Base-by-base conservation (phyloP, 2,797 vertebrate species). In the Rachycentron canadum region DNA sequence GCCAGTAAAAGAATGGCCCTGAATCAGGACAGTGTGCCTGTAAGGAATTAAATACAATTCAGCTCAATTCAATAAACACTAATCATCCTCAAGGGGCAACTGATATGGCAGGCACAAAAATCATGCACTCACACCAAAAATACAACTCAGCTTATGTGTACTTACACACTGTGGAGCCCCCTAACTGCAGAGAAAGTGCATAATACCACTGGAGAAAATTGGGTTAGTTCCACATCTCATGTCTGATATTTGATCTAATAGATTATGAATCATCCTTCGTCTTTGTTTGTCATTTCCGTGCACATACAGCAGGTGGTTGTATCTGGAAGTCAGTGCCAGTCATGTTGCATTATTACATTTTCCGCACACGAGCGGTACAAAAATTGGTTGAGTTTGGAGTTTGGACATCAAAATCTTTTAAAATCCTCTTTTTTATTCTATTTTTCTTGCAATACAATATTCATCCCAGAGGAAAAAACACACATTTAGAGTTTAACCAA, bases 41-140 rank as follows among this genome's bases (percentile, higher is more conserved):
- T 63, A 34, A 83, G 71, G 81, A 85, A 83, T 81, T 63, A 43
- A 65, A 62, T 75, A 26, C 26, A 78, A 34, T 80, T 78, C 28
- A 11, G 16, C 73, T 86, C 47, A 77, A 40, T 71, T 86, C 56
- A 75, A 73, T 84, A 78, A 81, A 79, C 49, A 43, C 43, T 38
- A 19, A 76, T 87, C 73, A 69, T 78, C 62, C 55, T 63, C 43
- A 21, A 65, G 63, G 62, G 63, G 47, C 28, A 53, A 67, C 5
- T 68, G 65, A 79, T 65, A 49, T 70, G 56, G 4, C 73, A 57
- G 26, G 38, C 52, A 76, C 55, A 67, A 55, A 73, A 57, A 58
- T 34, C 26, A 59, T 58, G 47, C 57, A 62, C 43, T 32, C 45
- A 47, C 41, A 50, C 36, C 17, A 47, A 68, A 58, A 53, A 28